Conservation (phyloP, 2,888 invertebrate species). For the Ennomos quercinarius region DNA sequence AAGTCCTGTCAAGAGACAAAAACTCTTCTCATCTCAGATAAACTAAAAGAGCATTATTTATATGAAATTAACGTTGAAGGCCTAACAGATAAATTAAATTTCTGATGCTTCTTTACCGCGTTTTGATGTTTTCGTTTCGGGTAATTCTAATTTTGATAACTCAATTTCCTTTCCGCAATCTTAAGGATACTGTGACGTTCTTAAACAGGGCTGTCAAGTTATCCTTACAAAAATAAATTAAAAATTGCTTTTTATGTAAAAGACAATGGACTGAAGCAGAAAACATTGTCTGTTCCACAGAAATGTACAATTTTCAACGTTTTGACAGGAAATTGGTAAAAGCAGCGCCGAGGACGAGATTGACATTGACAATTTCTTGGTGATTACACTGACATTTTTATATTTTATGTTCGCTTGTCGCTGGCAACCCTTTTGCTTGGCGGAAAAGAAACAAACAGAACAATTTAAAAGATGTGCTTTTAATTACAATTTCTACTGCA, state of each 20-base stretch:
- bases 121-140: conserved; percentile 18
- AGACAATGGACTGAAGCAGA: conserved; percentile 39
- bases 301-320: conserved; percentile 60
- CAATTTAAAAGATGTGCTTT: conserved; percentile 5
- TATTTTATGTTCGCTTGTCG: conserved; percentile 54
- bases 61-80: conserved; percentile 16
- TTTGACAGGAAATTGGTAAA: conserved; percentile 80
- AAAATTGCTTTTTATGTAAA: conserved; percentile 15
- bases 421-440: conserved; percentile 38
- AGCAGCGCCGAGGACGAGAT: conserved; percentile 80
- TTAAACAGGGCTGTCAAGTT: conserved; percentile 16
- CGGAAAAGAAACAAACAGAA: conserved; percentile 11
- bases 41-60: conserved; percentile 5
- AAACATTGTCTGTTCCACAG: conserved; percentile 52
- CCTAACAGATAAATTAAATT: conserved; percentile 23
- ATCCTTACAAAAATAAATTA: neutral
- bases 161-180: conserved; percentile 23
- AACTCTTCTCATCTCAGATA: too few species aligned
- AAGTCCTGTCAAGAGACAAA: conserved; percentile 10
- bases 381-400: conserved; percentile 65
- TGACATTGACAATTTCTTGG: conserved; percentile 84
- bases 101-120: conserved; percentile 8
- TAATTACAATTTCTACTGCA: too few species aligned
- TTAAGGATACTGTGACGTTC: conserved; percentile 8
- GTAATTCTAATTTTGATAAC: conserved; percentile 26